Evolutionary conservation across 2,797 vertebrate genomes (phyloP).

Genomic region (Pelochelys cantorii): DNA sequence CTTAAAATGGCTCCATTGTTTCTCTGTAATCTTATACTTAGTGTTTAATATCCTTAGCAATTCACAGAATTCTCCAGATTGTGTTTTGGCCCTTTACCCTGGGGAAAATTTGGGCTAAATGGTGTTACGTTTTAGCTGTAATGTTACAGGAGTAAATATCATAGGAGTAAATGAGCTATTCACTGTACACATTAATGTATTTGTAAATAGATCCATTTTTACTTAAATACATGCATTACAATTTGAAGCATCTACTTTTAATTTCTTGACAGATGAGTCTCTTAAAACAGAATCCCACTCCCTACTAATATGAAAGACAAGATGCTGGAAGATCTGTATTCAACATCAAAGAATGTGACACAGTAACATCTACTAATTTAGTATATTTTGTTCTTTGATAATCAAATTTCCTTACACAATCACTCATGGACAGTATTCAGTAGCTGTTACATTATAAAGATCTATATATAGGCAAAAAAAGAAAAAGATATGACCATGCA

Average conservation of each 20-base stretch:
- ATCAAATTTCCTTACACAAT: background rate
- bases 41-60: constrained; percentile 83
- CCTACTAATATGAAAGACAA: constrained; percentile 7
- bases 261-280: background rate
- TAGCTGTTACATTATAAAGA: constrained; percentile 4
- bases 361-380: background rate
- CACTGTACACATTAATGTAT: constrained; percentile 6
- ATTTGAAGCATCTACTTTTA: background rate
- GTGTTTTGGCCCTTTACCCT: constrained; percentile 75
- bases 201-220: background rate
- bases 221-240: background rate
- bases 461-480: background rate
- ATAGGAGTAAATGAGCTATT: constrained; percentile 27
- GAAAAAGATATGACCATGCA: background rate
- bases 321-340: background rate
- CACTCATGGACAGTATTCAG: background rate
- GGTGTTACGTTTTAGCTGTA: constrained; percentile 53
- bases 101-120: constrained; percentile 81
- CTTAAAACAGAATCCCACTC: background rate
- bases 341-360: background rate
- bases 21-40: constrained; percentile 85
- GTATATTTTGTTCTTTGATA: constrained; percentile 22
- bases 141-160: constrained; percentile 35
- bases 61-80: constrained; percentile 80
- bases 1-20: constrained; percentile 87